Evolutionary conservation across 2,888 invertebrate species (phyloP).

Genomic region (Gymnocheta viridis): DNA sequence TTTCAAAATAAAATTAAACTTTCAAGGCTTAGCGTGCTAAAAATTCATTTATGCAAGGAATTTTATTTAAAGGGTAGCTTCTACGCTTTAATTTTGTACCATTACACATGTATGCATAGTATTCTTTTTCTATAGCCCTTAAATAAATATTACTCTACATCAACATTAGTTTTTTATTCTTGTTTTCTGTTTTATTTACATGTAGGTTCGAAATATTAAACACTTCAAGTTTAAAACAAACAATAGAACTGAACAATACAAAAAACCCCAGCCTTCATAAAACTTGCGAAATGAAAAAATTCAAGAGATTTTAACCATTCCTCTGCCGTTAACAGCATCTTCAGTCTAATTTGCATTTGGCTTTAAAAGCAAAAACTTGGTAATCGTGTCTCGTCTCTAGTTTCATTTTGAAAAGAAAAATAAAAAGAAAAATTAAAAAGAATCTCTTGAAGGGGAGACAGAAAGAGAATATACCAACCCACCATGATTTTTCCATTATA

Average conservation of each 20-base stretch:
- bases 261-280: conserved; percentile 12
- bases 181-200: conserved; percentile 46
- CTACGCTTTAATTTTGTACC: neutral
- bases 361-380: conserved; percentile 16
- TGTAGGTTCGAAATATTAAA: conserved; percentile 65
- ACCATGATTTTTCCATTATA: neutral
- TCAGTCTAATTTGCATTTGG: conserved; percentile 7
- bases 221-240: conserved; percentile 59
- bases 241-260: conserved; percentile 19
- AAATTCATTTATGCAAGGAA: too few relatives aligned
- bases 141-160: conserved; percentile 17
- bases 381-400: conserved; percentile 63
- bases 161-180: neutral
- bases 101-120: neutral
- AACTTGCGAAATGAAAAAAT: conserved; percentile 16
- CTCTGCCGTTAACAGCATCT: neutral
- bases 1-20: conserved; percentile 4
- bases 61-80: neutral
- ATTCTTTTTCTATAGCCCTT: neutral
- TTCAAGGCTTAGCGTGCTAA: conserved; percentile 33
- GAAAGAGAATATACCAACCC: conserved; percentile 5
- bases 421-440: neutral
- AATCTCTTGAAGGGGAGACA: neutral
- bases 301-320: conserved; percentile 47
- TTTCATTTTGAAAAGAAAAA: conserved; percentile 31